Conservation (phyloP, 2,113 vertebrate genomes). For the Ceyx melanurus region DNA sequence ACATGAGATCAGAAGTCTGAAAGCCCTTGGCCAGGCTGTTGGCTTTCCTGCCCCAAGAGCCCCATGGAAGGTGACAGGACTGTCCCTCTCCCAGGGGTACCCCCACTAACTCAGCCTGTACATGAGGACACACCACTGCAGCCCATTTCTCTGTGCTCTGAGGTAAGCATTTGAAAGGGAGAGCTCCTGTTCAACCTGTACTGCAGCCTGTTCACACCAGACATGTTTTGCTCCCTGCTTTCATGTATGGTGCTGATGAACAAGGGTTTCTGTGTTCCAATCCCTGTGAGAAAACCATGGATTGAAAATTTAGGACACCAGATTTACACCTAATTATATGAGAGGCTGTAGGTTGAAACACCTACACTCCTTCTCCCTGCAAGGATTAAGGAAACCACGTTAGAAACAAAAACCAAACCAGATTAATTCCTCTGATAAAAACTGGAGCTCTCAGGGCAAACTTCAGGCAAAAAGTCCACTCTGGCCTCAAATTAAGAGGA, state of each 20-base stretch:
- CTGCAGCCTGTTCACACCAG: background rate
- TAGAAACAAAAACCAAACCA: background rate
- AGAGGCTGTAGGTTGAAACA: constrained; percentile 49
- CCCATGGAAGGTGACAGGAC: background rate
- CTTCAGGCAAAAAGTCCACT: background rate
- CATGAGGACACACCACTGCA: background rate
- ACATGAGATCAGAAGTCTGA: background rate
- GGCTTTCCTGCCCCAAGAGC: background rate
- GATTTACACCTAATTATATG: constrained; percentile 51
- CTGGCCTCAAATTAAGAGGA: background rate
- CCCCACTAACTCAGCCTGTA: background rate
- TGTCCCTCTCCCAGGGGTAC: background rate
- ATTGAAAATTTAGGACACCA: constrained; percentile 20
- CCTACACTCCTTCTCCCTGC: constrained; percentile 15
- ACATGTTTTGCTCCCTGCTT: constrained; percentile 1
- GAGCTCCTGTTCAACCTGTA: constrained; percentile 39
- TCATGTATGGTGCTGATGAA: background rate
- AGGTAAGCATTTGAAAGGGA: background rate
- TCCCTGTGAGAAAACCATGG: background rate
- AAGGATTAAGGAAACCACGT: background rate
- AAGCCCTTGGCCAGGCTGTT: background rate
- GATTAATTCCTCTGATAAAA: constrained; percentile 45
- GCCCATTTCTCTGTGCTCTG: background rate
- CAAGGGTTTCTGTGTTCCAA: background rate
- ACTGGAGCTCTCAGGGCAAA: background rate